Evolutionary conservation across 1,140 invertebrate genomes (phyloP), one percentile per base, ranked within the genome.

Genomic region (Bilobella aurantiaca): DNA sequence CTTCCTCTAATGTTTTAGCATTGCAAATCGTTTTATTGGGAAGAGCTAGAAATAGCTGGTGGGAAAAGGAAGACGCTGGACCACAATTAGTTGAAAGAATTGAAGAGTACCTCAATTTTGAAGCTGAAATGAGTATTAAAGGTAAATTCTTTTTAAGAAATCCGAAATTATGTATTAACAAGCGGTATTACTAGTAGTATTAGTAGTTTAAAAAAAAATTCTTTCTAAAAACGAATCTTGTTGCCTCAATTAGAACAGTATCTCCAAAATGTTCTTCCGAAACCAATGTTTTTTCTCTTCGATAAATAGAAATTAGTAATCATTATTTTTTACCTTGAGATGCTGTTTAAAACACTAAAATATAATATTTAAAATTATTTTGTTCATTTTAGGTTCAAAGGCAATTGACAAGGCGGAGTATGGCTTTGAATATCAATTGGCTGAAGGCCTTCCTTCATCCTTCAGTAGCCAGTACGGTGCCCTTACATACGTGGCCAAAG

Each of bases 61-160:
- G 14, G 14, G 49, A 53, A 23, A 23, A 53, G 21, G 49, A 23
- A 16, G 25, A 23, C 25, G 49, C 14, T 23, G 23, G 5, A 53
- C 12, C 23, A 5, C 14, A 12, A 53, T 5, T 16, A 8, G 25
- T 53, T 23, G 23, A 12, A 53, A 12, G 23, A 3, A 23, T 18
- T 5, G 49, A 53, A 23, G 49, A 53, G 12, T 53, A 53, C 49
- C 49, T 53, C 25, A 23, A 53, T 53, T 53, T 53, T 53, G 49
- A 53, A 53, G 49, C 49, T 53, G 49, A 53, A 53, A 53, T 53
- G 12, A 23, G 5, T 23, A 53, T 53, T 5, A 23, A 8, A 53
- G 14, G 49, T 53, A 53, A 53, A 23, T 23, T 14, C 21, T 23
- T 14, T 12, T 18, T 12, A 53, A 53, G 23, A 23, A 18, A 23